Percentiles rank a stretch among this genome's conserved stretches.
These are phyloP conservation scores for Petrophora chlorosata DNA, from an alignment of 2,888 invertebrate genomes.

Conservation along the genomic window DNA sequence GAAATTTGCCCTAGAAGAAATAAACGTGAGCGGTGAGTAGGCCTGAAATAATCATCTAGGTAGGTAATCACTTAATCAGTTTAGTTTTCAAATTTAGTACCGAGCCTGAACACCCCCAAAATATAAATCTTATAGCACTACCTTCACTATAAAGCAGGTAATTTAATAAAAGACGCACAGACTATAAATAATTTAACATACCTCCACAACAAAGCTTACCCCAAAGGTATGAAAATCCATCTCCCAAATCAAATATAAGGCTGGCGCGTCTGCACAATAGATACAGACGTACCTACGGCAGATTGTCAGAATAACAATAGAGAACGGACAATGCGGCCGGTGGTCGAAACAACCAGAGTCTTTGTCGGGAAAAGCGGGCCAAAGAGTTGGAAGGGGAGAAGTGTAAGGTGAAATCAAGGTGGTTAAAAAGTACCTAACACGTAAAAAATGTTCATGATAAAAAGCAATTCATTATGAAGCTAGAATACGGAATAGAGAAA, in stretches of 20 bases:
- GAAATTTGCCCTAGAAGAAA: too few species aligned
- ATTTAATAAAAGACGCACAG: too few species aligned
- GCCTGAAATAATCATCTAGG: too few species aligned
- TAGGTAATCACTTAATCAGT: too few species aligned
- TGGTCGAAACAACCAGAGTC: slow-evolving; percentile 72
- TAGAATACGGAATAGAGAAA: too few species aligned
- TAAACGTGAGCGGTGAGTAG: too few species aligned
- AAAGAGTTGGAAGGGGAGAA: slow-evolving; percentile 46
- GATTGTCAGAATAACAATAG: slow-evolving; percentile 77
- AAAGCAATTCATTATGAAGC: background rate
- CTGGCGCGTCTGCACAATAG: slow-evolving; percentile 32
- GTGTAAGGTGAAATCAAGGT: background rate
- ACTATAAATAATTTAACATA: background rate
- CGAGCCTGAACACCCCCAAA: too few species aligned
- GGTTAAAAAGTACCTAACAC: too few species aligned
- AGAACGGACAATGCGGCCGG: slow-evolving; percentile 69
- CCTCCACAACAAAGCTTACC: slow-evolving; percentile 19
- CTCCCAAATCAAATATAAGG: slow-evolving; percentile 53
- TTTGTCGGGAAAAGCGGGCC: slow-evolving; percentile 59
- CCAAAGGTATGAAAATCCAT: slow-evolving; percentile 29
- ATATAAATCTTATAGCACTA: too few species aligned
- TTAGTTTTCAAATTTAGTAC: too few species aligned
- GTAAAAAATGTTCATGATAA: too few species aligned
- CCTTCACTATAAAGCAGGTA: too few species aligned
- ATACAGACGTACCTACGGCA: slow-evolving; percentile 45